phyloP scores from a whole-genome alignment of 2,113 vertebrate genomes.

The Limnothrissa miodon region DNA sequence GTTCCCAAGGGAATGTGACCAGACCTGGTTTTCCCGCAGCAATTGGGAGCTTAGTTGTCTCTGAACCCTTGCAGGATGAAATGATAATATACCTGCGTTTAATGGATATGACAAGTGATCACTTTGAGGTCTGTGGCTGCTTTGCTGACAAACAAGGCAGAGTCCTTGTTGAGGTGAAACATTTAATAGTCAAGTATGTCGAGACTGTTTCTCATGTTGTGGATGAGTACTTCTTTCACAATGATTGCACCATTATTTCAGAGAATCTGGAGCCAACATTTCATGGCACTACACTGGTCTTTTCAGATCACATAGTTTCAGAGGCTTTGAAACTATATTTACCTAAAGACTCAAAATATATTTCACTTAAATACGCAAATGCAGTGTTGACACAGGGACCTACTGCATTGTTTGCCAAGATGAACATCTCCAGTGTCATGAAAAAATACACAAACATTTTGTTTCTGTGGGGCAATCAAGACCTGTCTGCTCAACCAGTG shows the following conservation, averaged over 20 bases:
- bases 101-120: constrained; percentile 59
- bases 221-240: constrained; percentile 71
- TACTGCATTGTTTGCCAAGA: constrained; percentile 44
- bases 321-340: constrained; percentile 67
- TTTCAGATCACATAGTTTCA: constrained; percentile 75
- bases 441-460: constrained; percentile 73
- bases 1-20: constrained; percentile 45
- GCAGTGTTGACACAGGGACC: constrained; percentile 44
- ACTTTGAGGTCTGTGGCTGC: constrained; percentile 78
- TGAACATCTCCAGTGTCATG: constrained; percentile 56
- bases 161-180: constrained; percentile 75
- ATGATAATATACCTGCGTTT: constrained; percentile 80
- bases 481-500: constrained; percentile 58
- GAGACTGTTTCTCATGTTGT: constrained; percentile 59
- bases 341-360: constrained; percentile 63
- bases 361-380: constrained; percentile 62
- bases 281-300: constrained; percentile 70
- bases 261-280: not conserved
- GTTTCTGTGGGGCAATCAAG: constrained; percentile 79
- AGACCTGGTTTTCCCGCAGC: constrained; percentile 71
- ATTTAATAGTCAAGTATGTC: constrained; percentile 67
- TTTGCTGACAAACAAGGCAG: constrained; percentile 73
- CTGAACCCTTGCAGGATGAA: constrained; percentile 73
- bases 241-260: too few relatives aligned
- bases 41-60: constrained; percentile 76